Evolutionary conservation across 92 coral and sea anemone species (phyloP).

Genomic region (Zoanthus gigantus): DNA sequence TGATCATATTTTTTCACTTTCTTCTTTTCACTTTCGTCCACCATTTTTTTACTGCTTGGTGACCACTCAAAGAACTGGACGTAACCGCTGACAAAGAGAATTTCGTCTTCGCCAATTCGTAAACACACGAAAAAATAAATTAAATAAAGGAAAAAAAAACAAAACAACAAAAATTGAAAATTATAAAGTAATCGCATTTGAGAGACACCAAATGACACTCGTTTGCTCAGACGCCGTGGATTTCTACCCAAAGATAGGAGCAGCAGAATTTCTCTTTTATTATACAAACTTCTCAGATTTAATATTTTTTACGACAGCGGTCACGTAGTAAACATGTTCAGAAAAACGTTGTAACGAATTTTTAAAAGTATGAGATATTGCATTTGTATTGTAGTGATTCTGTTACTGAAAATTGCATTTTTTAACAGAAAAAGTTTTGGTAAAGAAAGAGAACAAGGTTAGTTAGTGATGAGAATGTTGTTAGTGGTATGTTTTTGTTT

Average conservation of each 20-base stretch:
- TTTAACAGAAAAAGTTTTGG: not conserved
- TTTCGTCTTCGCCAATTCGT: no score
- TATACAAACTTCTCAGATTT: not conserved
- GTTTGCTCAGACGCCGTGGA: not conserved
- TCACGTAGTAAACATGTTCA: not conserved
- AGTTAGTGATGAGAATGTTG: not conserved
- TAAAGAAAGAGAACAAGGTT: not conserved
- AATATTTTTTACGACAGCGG: not conserved
- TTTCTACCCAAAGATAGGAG: no score
- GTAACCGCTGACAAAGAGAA: no score
- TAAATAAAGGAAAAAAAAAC: not conserved
- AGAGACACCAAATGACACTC: not conserved
- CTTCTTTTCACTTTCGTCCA: slow-evolving; percentile 30
- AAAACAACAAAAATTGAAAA: no score
- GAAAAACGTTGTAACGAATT: not conserved
- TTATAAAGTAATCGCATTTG: not conserved
- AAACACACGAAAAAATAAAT: not conserved
- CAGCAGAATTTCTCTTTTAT: not conserved
- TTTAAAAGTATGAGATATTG: not conserved
- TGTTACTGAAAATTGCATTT: not conserved
- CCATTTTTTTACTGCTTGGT: slow-evolving; percentile 61
- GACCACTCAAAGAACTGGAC: slow-evolving; percentile 30
- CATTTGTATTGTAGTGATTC: not conserved
- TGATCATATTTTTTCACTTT: not conserved
- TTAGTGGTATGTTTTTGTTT: not conserved